Conservation (phyloP, 2,888 invertebrate genomes). For the Reticulitermes lucifugus region DNA sequence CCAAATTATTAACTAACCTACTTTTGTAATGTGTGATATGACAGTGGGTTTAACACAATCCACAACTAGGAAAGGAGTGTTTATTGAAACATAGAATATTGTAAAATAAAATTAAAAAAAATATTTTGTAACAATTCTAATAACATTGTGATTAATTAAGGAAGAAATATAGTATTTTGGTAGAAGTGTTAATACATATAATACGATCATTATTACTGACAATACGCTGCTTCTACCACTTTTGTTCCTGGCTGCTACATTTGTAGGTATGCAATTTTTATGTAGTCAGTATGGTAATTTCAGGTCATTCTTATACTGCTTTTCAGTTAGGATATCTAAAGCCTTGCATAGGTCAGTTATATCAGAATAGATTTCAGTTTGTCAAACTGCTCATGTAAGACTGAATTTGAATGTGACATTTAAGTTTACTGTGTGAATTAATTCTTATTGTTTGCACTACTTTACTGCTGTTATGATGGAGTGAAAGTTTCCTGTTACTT, state of each 20-base stretch:
- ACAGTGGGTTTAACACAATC: constrained; percentile 31
- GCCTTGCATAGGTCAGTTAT: constrained; percentile 3
- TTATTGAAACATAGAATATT: constrained; percentile 39
- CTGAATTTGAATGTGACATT: constrained; percentile 38
- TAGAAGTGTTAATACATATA: constrained; percentile 44
- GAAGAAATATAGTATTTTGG: constrained; percentile 47
- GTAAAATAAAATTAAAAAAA: constrained; percentile 43
- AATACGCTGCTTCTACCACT: constrained; percentile 47
- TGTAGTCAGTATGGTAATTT: background rate
- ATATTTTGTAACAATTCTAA: constrained; percentile 47
- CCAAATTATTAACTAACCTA: constrained; percentile 33
- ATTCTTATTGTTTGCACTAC: constrained; percentile 37
- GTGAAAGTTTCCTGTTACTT: constrained; percentile 19
- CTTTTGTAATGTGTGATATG: constrained; percentile 46
- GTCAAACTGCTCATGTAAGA: constrained; percentile 29
- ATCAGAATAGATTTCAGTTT: background rate
- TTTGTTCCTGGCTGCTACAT: constrained; percentile 44
- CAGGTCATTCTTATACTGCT: background rate
- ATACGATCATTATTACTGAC: constrained; percentile 43
- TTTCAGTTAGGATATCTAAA: background rate
- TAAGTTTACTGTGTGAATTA: constrained; percentile 32
- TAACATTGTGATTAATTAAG: constrained; percentile 42
- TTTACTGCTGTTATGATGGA: constrained; percentile 23
- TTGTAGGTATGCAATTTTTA: constrained; percentile 34
- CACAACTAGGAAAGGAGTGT: constrained; percentile 35